Evolutionary conservation across 2,113 vertebrate genomes (phyloP).

Genomic region (Lophius piscatorius): DNA sequence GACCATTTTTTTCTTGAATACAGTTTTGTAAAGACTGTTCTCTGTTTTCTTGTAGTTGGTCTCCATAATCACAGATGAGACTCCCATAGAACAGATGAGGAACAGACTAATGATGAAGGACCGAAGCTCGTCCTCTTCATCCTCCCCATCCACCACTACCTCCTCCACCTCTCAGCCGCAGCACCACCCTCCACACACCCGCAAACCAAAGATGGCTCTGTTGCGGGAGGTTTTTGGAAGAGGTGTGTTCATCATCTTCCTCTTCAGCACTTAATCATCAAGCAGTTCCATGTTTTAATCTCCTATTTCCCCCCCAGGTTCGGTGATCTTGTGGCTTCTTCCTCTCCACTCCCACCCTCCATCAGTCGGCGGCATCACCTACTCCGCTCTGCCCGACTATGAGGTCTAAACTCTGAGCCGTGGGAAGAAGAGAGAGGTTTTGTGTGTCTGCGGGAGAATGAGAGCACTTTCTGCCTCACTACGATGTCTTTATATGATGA

Average conservation of each 20-base stretch:
- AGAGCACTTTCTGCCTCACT: slow-evolving; percentile 22
- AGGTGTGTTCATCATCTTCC: slow-evolving; percentile 60
- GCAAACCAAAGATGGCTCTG: slow-evolving; percentile 82
- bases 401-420: slow-evolving; percentile 72
- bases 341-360: slow-evolving; percentile 81
- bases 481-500: slow-evolving; percentile 30
- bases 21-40: no score
- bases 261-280: neutral
- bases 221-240: slow-evolving; percentile 84
- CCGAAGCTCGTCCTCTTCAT: slow-evolving; percentile 31
- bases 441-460: neutral
- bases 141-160: slow-evolving; percentile 40
- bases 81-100: slow-evolving; percentile 83
- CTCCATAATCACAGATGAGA: slow-evolving; percentile 84
- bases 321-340: slow-evolving; percentile 83
- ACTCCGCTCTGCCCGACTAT: slow-evolving; percentile 85
- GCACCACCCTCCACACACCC: slow-evolving; percentile 68
- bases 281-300: neutral
- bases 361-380: slow-evolving; percentile 73
- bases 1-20: no score
- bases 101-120: slow-evolving; percentile 81
- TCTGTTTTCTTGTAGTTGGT: slow-evolving; percentile 72
- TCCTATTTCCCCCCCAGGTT: slow-evolving; percentile 66
- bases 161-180: slow-evolving; percentile 56
- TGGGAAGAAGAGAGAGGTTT: slow-evolving; percentile 5